Conservation (phyloP, 2,797 vertebrate genomes). For the Pitangus sulphuratus region DNA sequence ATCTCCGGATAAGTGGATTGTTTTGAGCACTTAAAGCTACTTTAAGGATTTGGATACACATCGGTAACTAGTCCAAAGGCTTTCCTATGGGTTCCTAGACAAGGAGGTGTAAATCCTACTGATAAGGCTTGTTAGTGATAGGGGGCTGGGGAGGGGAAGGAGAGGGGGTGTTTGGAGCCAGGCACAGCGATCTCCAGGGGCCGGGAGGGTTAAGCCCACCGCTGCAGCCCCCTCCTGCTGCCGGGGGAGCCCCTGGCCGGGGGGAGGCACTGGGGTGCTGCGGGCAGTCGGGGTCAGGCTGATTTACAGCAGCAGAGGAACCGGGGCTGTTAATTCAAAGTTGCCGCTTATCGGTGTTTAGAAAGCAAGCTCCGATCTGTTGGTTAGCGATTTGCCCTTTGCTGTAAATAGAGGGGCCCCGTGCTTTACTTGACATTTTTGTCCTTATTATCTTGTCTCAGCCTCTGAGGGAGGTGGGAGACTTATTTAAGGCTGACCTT, state of each 20-base stretch:
- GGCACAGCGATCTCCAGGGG: constrained; percentile 42
- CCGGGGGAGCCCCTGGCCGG: not conserved
- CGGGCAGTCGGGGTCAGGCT: not conserved
- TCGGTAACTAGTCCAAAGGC: not conserved
- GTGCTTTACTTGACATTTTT: constrained; percentile 59
- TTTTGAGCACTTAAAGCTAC: constrained; percentile 57
- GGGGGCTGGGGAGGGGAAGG: not conserved
- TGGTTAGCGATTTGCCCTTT: constrained; percentile 65
- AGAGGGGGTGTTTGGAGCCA: constrained; percentile 7
- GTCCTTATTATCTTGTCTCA: constrained; percentile 65
- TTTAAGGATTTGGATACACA: constrained; percentile 51
- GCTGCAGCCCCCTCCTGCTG: not conserved
- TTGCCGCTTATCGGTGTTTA: constrained; percentile 62
- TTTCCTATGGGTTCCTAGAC: constrained; percentile 50
- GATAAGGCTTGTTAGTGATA: constrained; percentile 71
- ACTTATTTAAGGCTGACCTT: constrained; percentile 67
- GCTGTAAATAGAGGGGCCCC: constrained; percentile 67
- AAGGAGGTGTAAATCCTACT: constrained; percentile 70
- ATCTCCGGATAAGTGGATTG: not conserved
- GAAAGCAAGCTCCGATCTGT: constrained; percentile 49
- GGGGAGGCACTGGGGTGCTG: not conserved
- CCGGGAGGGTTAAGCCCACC: not conserved
- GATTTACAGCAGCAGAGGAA: constrained; percentile 53
- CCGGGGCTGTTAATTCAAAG: constrained; percentile 48
- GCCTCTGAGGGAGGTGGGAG: constrained; percentile 42